These are phyloP conservation scores for Sigmodon hispidus DNA, from an alignment of 2,113 vertebrate species.

Conservation along the genomic window DNA sequence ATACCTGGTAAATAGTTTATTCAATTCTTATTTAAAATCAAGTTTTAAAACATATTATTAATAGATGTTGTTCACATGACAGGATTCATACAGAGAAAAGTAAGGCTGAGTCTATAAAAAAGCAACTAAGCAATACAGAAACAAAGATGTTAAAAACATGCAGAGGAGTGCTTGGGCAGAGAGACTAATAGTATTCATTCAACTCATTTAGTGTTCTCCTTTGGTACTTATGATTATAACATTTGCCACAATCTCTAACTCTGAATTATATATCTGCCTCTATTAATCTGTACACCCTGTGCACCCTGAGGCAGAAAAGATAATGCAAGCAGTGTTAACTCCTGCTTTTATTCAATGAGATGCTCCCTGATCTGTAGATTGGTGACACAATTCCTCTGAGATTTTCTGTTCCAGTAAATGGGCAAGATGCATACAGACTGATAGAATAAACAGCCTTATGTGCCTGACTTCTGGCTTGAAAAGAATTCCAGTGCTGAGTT, in stretches of 20 bases:
- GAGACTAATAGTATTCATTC: background rate
- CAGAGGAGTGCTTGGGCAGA: background rate
- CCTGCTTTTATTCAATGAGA: background rate
- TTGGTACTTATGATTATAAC: background rate
- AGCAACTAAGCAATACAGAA: background rate
- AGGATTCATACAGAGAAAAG: constrained; percentile 36
- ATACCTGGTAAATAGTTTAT: constrained; percentile 18
- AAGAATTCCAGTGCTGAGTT: constrained; percentile 23
- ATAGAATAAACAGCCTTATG: constrained; percentile 11
- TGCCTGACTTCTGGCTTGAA: background rate
- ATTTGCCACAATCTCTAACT: background rate
- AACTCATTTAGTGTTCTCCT: background rate
- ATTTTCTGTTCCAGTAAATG: constrained; percentile 14
- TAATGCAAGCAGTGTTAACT: background rate
- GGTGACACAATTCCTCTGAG: background rate
- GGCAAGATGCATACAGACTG: background rate
- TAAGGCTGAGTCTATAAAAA: constrained; percentile 16
- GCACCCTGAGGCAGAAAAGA: background rate
- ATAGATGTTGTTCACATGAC: background rate
- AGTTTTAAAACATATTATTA: constrained; percentile 56
- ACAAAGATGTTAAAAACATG: background rate
- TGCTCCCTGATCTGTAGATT: background rate
- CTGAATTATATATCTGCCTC: background rate
- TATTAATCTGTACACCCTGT: background rate
- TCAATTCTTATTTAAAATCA: constrained; percentile 49